Base-by-base conservation (phyloP, 2,888 invertebrate genomes). In the Clanis bilineata region DNA sequence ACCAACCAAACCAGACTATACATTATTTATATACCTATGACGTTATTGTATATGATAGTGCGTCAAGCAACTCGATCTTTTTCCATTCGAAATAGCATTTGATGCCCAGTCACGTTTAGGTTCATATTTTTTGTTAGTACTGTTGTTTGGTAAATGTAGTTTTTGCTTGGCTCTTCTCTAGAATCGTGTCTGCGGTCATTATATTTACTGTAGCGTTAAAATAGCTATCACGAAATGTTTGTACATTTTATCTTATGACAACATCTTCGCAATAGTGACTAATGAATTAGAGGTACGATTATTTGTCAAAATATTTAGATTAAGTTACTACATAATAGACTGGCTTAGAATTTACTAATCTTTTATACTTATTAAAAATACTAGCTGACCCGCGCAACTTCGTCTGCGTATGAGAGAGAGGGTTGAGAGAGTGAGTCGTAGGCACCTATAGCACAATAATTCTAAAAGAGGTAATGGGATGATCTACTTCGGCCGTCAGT, bases 111-210 rank as follows among this genome's bases (percentile, higher is more conserved):
- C 32, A 51, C 28, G 28, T 10, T 51, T n/a, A 3, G 28, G 28
- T 32, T 23, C 15, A 18, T 15, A 51, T 22, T 22, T 51, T 51
- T 51, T 28, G 28, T 51, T 18, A 15, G 2, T 9, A 32, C 51
- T 18, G 32, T 51, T 51, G 51, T 51, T 18, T 18, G 18, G 15
- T 15, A 23, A 4, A 12, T 45, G 22, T 28, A 51, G 15, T 51
- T 51, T 51, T 51, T 51, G 51, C 28, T 10, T 18, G 18, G 18
- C 51, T 18, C 51, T 28, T 51, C 51, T 51, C 32, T 32, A 32
- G 9, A 32, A 18, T 51, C 9, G 10, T 32, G 18, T 18, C 9
- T 32, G 15, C 10, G 7, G 15, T 21, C 10, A 10, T 51, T 32
- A 15, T 32, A 15, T 47, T 47, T 47, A 15, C 3, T n/a, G 25